Conservation (phyloP, 2,888 invertebrate species). For the Torymus tubicola region DNA sequence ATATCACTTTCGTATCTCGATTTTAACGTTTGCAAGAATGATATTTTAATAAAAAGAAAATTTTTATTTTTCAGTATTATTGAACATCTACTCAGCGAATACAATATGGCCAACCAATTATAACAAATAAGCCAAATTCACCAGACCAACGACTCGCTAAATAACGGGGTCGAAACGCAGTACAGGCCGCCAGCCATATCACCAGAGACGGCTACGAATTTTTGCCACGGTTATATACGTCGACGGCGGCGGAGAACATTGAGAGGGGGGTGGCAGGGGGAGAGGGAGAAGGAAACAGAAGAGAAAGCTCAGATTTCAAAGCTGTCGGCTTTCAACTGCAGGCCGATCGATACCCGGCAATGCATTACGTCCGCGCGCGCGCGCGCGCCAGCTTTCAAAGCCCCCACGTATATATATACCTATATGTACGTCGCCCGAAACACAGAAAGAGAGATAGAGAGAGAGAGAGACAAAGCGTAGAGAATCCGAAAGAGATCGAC, state of each 20-base stretch:
- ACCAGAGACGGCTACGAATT: background rate
- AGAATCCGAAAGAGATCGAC: constrained; percentile 16
- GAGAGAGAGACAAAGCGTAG: constrained; percentile 4
- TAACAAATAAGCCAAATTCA: no score
- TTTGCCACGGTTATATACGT: no score
- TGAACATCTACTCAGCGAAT: no score
- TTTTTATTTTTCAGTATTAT: no score
- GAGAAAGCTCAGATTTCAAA: constrained; percentile 47
- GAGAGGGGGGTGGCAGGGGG: background rate
- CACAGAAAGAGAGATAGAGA: background rate
- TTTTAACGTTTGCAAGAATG: no score
- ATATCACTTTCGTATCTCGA: no score
- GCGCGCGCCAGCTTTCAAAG: constrained; percentile 2
- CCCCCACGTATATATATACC: background rate
- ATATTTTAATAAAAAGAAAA: no score
- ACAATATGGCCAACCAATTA: no score
- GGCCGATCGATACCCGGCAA: constrained; percentile 40
- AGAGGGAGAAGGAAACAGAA: background rate
- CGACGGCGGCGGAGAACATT: constrained; percentile 19
- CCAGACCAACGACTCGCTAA: no score
- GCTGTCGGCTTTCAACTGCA: constrained; percentile 47
- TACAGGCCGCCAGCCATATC: background rate
- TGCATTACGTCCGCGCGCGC: constrained; percentile 25
- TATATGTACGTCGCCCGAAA: no score
- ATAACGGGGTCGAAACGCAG: no score